Percentiles rank a stretch among this genome's conserved stretches.
Evolutionary conservation across 1,140 invertebrate species (phyloP).

Genomic region (Bombus consobrinus): DNA sequence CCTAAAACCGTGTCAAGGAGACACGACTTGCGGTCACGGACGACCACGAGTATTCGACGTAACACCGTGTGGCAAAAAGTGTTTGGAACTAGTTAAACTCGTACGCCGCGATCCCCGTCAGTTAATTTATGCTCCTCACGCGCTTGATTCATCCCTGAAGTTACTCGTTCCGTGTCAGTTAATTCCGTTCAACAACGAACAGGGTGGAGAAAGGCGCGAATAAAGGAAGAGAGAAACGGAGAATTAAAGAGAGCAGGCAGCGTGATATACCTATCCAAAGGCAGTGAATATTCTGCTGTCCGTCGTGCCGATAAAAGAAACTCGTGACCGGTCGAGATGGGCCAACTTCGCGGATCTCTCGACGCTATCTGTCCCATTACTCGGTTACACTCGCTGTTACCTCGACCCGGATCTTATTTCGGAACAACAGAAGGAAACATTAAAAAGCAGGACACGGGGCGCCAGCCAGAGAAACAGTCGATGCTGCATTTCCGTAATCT

Average conservation of each 20-base stretch:
- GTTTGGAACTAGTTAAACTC: slow-evolving; percentile 69
- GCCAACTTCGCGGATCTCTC: slow-evolving; percentile 20
- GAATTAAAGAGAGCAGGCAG: slow-evolving; percentile 7
- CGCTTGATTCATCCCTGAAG: slow-evolving; percentile 69
- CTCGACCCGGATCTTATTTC: slow-evolving; percentile 37
- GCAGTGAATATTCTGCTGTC: slow-evolving; percentile 42
- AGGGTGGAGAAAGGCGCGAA: background rate
- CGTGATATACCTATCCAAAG: slow-evolving; percentile 30
- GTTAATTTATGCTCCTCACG: slow-evolving; percentile 70
- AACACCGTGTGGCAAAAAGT: slow-evolving; percentile 59
- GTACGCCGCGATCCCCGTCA: slow-evolving; percentile 33
- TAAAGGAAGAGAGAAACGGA: background rate
- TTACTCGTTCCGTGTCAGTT: slow-evolving; percentile 61
- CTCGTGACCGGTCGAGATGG: slow-evolving; percentile 51
- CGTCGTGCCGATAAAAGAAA: slow-evolving; percentile 55
- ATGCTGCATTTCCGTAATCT: background rate
- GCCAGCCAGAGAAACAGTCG: no score
- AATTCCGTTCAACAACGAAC: slow-evolving; percentile 60
- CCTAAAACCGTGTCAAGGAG: background rate
- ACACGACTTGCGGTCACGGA: background rate
- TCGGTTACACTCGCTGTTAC: slow-evolving; percentile 35
- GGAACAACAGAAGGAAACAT: slow-evolving; percentile 28
- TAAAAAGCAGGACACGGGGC: background rate
- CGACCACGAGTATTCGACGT: slow-evolving; percentile 16
- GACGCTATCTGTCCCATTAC: slow-evolving; percentile 47